phyloP scores from a whole-genome alignment of 2,888 invertebrate genomes.

The Leptopilina syphax region DNA sequence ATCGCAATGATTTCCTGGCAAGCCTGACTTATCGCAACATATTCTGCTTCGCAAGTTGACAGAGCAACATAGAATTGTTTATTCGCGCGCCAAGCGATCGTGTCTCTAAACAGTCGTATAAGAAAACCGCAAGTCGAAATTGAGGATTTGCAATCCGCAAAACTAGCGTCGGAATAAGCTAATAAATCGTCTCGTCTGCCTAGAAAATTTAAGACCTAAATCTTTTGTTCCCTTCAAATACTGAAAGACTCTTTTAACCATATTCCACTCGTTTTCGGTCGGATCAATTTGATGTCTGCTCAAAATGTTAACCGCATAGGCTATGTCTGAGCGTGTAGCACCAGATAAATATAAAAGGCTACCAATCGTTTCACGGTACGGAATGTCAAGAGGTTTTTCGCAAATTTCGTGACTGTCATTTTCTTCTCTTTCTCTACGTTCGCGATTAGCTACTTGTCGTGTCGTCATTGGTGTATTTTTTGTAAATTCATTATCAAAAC shows the following conservation, averaged over 20 bases:
- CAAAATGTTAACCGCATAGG: not conserved
- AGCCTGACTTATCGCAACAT: conserved; percentile 21
- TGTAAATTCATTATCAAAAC: no score
- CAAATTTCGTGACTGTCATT: not conserved
- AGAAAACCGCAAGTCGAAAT: not conserved
- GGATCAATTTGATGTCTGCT: not conserved
- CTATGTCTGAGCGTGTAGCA: not conserved
- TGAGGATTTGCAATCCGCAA: conserved; percentile 8
- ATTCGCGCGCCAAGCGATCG: not conserved
- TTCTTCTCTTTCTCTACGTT: not conserved
- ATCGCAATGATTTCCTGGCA: conserved; percentile 19
- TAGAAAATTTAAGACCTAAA: not conserved
- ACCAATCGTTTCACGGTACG: not conserved
- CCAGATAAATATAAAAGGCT: not conserved
- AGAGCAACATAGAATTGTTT: conserved; percentile 7
- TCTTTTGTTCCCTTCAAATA: conserved; percentile 11
- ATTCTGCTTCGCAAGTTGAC: conserved; percentile 7
- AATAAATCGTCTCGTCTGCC: not conserved
- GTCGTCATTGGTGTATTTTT: no score
- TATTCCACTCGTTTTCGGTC: not conserved
- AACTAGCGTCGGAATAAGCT: not conserved
- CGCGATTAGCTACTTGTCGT: not conserved
- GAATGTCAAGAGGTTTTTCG: not conserved
- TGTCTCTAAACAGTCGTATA: no score
- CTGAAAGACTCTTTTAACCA: conserved; percentile 2